Percentiles rank a stretch among this genome's conserved stretches.
phyloP scores from a whole-genome alignment of 2,113 vertebrate genomes.

The Puntigrus tetrazona region DNA sequence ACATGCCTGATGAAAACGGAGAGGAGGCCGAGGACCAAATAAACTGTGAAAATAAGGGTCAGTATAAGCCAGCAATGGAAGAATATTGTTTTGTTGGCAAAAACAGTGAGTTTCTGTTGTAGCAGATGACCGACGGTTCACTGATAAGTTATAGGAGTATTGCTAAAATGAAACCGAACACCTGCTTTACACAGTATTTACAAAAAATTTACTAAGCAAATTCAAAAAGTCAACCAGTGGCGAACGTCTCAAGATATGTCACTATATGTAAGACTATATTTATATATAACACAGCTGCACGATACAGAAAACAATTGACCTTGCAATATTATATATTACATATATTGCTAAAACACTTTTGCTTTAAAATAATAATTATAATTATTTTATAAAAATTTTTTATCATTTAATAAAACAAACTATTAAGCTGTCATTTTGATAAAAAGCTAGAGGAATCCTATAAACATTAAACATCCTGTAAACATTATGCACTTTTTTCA shows the following conservation, averaged over 20 bases:
- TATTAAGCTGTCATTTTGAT: not conserved
- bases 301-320: not conserved
- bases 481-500: no score
- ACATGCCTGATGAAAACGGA: constrained; percentile 65
- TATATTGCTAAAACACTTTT: no score
- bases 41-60: constrained; percentile 66
- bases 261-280: not conserved
- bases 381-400: no score
- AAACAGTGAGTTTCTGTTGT: not conserved
- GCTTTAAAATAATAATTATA: no score
- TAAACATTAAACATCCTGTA: no score
- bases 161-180: not conserved
- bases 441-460: not conserved
- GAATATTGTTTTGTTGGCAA: not conserved
- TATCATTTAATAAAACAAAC: not conserved
- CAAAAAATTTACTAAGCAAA: not conserved
- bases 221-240: not conserved
- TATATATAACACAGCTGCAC: no score
- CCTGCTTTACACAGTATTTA: not conserved
- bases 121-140: not conserved
- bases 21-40: constrained; percentile 56
- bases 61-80: constrained; percentile 13
- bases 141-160: not conserved
- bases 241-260: not conserved
- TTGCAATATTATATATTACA: not conserved